Conservation (phyloP, 2,888 invertebrate genomes). For the Thyatira batis region DNA sequence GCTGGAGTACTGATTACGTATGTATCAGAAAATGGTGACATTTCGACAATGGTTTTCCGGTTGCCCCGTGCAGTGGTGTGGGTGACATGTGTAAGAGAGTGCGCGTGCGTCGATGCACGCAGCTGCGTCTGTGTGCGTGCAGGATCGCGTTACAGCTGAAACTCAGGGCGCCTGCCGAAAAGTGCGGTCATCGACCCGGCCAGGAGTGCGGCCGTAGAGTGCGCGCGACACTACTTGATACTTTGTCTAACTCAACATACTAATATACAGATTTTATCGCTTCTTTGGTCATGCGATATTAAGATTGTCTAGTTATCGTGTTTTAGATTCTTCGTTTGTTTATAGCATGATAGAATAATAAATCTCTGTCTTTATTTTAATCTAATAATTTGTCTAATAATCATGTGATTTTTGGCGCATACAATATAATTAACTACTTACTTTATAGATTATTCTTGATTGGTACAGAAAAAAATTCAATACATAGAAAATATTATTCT, state of each 20-base stretch:
- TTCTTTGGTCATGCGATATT: background rate
- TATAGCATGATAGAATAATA: no score
- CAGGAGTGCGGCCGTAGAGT: constrained; percentile 69
- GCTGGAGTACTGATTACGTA: constrained; percentile 25
- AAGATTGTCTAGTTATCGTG: background rate
- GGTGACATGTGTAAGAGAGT: constrained; percentile 11
- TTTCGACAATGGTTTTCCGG: constrained; percentile 54
- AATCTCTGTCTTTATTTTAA: no score
- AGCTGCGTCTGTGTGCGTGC: constrained; percentile 53
- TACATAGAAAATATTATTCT: no score
- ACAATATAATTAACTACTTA: no score
- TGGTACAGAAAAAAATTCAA: no score
- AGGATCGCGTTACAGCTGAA: constrained; percentile 81
- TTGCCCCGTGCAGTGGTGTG: constrained; percentile 13
- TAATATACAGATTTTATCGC: background rate
- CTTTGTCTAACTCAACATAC: constrained; percentile 43
- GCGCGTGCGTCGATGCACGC: constrained; percentile 13
- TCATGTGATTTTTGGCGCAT: no score
- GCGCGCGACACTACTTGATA: constrained; percentile 42
- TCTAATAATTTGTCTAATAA: no score
- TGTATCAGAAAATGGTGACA: constrained; percentile 42
- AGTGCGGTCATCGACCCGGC: constrained; percentile 76
- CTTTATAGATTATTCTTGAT: no score
- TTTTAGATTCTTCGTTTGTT: no score
- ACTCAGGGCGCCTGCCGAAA: constrained; percentile 80